A percentile compares a stretch with the other conserved stretches of the same genome.
Conservation (phyloP, 2,888 invertebrate genomes). For the Cantharis flavilabris region DNA sequence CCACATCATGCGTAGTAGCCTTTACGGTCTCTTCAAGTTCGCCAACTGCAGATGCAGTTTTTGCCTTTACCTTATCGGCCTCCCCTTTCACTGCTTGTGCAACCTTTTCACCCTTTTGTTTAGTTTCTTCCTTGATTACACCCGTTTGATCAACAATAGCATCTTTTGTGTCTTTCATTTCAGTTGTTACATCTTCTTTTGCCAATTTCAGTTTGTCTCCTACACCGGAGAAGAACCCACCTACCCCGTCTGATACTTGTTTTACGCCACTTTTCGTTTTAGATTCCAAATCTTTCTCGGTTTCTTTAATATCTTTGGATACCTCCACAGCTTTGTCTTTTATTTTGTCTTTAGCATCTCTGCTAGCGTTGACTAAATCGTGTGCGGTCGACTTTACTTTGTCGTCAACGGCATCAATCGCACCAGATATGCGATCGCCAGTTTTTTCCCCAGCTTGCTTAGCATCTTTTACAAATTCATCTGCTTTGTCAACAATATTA, state of each 20-base stretch:
- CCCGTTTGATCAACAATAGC: neutral
- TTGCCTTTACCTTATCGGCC: constrained; percentile 17
- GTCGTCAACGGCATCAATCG: constrained; percentile 22
- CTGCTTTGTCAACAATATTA: constrained; percentile 5
- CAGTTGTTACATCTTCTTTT: neutral
- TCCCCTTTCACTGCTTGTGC: neutral
- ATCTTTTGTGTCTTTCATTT: constrained; percentile 5
- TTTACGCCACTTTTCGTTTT: neutral
- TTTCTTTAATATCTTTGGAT: neutral
- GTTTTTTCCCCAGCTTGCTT: neutral
- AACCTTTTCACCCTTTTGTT: constrained; percentile 1
- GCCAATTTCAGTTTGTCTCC: constrained; percentile 17
- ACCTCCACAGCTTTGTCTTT: neutral
- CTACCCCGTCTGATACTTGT: constrained; percentile 12
- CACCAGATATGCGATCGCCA: constrained; percentile 13
- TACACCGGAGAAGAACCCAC: constrained; percentile 29
- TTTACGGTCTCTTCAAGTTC: constrained; percentile 24
- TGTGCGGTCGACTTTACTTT: constrained; percentile 14
- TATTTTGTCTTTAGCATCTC: constrained; percentile 16
- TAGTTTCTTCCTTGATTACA: neutral
- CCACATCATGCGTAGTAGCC: constrained; percentile 21
- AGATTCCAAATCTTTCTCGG: neutral
- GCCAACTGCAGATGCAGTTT: constrained; percentile 29
- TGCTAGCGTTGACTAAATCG: constrained; percentile 9
- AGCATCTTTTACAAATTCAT: neutral